A percentile compares a stretch with the other conserved stretches of the same genome.
These are phyloP conservation scores for Balaeniceps rex DNA, from an alignment of 2,113 vertebrate genomes.

Conservation along the genomic window DNA sequence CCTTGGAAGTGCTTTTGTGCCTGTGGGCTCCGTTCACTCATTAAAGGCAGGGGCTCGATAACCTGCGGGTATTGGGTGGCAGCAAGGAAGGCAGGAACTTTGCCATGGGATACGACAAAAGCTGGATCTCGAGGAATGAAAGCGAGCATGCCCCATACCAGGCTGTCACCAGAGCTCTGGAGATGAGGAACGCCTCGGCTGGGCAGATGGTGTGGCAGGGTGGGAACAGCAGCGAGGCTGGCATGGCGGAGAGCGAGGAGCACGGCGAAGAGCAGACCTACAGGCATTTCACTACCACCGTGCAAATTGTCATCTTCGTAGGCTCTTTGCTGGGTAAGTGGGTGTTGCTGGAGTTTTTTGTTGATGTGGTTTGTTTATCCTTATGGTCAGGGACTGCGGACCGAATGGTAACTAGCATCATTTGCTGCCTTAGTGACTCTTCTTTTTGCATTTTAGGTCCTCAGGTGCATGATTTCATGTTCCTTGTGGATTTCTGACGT, in stretches of 20 bases:
- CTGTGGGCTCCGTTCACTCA: background rate
- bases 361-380: background rate
- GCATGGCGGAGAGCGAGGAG: background rate
- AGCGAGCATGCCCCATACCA: slow-evolving; percentile 66
- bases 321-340: slow-evolving; percentile 89
- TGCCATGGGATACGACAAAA: slow-evolving; percentile 65
- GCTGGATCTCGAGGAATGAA: slow-evolving; percentile 69
- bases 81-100: background rate
- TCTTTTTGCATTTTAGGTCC: background rate
- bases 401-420: background rate
- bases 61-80: background rate
- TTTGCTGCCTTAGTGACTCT: background rate
- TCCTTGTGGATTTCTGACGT: background rate
- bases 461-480: background rate
- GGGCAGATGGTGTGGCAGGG: slow-evolving; percentile 65
- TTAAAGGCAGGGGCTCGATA: background rate
- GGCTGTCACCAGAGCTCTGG: slow-evolving; percentile 61
- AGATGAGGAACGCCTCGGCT: slow-evolving; percentile 69
- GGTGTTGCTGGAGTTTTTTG: background rate
- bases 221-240: slow-evolving; percentile 49
- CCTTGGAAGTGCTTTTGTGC: background rate
- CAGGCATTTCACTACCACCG: slow-evolving; percentile 85
- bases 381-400: background rate
- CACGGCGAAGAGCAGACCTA: slow-evolving; percentile 79
- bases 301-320: slow-evolving; percentile 88